These are phyloP conservation scores for Conus ventricosus DNA, from an alignment of 1,140 invertebrate genomes.

Conservation along the genomic window DNA sequence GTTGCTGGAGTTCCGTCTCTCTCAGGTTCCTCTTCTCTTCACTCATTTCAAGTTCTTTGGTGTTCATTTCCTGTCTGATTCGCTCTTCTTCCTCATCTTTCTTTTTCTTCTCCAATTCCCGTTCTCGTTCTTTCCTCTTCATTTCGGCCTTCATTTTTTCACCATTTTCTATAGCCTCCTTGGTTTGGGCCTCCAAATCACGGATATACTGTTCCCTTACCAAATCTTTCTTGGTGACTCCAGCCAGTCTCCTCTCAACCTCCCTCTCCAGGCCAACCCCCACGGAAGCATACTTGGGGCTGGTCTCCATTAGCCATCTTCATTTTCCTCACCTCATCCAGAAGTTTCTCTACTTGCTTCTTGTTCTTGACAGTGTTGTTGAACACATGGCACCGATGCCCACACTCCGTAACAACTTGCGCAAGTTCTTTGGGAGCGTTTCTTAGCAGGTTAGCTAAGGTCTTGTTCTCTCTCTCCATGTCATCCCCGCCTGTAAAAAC, in stretches of 20 bases:
- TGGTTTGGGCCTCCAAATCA: neutral
- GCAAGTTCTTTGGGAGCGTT: neutral
- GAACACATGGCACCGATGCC: constrained; percentile 5
- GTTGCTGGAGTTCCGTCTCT: neutral
- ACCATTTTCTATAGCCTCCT: neutral
- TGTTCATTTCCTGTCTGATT: neutral
- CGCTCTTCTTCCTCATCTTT: neutral
- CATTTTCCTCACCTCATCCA: constrained; percentile 20
- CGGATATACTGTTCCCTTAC: neutral
- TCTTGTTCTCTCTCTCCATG: neutral
- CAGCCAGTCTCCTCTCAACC: constrained; percentile 5
- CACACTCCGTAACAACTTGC: constrained; percentile 9
- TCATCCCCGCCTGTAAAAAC: constrained; percentile 34
- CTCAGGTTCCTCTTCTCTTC: neutral
- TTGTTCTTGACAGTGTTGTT: constrained; percentile 20
- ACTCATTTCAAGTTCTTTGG: neutral
- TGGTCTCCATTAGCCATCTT: neutral
- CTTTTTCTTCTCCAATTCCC: neutral
- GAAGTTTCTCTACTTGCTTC: constrained; percentile 16
- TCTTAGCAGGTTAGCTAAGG: neutral
- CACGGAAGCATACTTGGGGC: neutral
- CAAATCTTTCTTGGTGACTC: neutral
- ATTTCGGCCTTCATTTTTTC: neutral
- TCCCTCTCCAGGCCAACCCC: constrained; percentile 9
- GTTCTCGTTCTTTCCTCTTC: neutral